Percentiles rank a stretch among this genome's conserved stretches.
Conservation (phyloP, 2,888 invertebrate species). For the Drosophila kambysellisi region DNA sequence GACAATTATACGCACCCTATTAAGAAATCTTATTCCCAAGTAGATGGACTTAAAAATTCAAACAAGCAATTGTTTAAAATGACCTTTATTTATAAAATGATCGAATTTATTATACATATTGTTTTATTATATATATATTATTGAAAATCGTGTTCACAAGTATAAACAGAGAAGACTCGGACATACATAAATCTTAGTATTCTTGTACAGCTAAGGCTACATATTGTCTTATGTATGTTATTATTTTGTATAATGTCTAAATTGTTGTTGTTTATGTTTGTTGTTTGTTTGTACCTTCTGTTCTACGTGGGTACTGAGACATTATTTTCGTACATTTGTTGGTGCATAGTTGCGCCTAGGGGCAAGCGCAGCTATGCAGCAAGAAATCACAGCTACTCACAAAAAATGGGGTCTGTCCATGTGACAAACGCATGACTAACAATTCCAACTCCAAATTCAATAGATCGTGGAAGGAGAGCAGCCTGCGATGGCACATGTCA, state of each 20-base stretch:
- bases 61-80: conserved; percentile 22
- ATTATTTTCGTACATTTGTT: conserved; percentile 42
- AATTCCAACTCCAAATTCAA: conserved; percentile 19
- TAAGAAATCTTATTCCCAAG: background rate
- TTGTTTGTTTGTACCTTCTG: conserved; percentile 22
- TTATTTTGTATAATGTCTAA: conserved; percentile 11
- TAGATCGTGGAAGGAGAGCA: background rate
- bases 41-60: background rate
- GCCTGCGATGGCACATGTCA: conserved; percentile 13
- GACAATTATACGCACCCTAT: background rate
- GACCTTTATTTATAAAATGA: conserved; percentile 55
- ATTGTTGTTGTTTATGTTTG: conserved; percentile 1
- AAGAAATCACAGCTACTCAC: conserved; percentile 32
- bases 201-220: conserved; percentile 42
- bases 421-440: conserved; percentile 8
- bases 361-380: conserved; percentile 33
- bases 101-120: conserved; percentile 31
- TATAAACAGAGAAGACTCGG: conserved; percentile 31
- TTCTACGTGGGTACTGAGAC: conserved; percentile 21
- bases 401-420: conserved; percentile 9
- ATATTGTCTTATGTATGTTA: conserved; percentile 39
- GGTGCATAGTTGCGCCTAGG: conserved; percentile 26
- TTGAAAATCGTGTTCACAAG: conserved; percentile 37
- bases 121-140: conserved; percentile 1
- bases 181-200: conserved; percentile 38